Evolutionary conservation across 1,140 invertebrate genomes (phyloP), one percentile per base, ranked within the genome.

Genomic region (Drosophila carrolli): DNA sequence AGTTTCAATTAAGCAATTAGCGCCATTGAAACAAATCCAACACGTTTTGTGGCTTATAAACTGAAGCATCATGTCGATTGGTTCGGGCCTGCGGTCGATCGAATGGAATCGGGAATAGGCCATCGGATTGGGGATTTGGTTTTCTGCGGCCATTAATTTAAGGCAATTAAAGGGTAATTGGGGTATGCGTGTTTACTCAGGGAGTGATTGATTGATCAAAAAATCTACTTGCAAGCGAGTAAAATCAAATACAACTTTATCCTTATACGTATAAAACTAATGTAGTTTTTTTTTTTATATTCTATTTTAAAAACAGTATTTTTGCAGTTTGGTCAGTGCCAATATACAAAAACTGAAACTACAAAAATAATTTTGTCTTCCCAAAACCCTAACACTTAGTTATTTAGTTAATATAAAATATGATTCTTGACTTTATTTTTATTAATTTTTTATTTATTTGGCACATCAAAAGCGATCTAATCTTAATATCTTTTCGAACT

Each of bases 1-100:
- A 89, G 84, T 88, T 88, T 88, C 83, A 88, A 88, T 89, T 88
- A 88, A 88, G 83, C 83, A 88, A 88, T 88, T 88, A 89, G 79
- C 83, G 73, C 84, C 83, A 86, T 86, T 89, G 84, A 88, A 88
- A 89, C 79, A 89, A 89, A 88, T 89, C 84, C 80, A 88, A 89
- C 84, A 89, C 83, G 84, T 89, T 89, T 88, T 83, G 83, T 79
- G 84, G 83, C 83, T 83, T 88, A 89, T 89, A 83, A 86, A 83
- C 76, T 82, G 79, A 82, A 83, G 79, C 71, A 88, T 88, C 75
- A 76, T 82, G 79, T 86, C 83, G 82, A 86, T 73, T 84, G 75
- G 81, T 75, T 80, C 72, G 76, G 61, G 53, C 68, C 66, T 75
- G 75, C 51, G 68, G 68, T 73, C 70, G 48, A 43, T 40, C 53